Evolutionary conservation across 2,113 vertebrate species (phyloP), one percentile per base, ranked within the genome.

Genomic region (Thryonomys swinderianus): DNA sequence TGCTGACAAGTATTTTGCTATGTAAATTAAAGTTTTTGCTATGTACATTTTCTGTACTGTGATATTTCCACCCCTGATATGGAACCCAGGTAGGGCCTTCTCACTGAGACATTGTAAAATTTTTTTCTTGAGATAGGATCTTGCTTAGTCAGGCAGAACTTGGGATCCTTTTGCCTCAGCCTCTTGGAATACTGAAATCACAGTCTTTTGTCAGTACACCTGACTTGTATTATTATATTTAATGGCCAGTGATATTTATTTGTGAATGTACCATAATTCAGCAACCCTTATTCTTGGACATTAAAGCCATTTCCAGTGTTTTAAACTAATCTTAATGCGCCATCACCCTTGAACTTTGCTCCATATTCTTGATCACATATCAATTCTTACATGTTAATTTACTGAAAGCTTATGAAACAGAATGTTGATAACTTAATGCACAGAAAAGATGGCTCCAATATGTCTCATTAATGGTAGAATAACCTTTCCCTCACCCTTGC

Each of bases 291-390:
- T 57, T 73, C 7, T 84, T 95, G 51, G 37, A 32, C 51, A 51
- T 55, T 40, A 87, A 69, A 17, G 55, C 59, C 73, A 8, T 61
- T 95, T 73, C 34, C 23, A 34, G 14, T 84, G 1, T 48, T 81
- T 57, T 40, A 37, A 57, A 69, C 25, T 81, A 64, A 48, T 93
- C 4, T 90, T 94, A 90, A 67, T 79, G 27, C 0, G 59, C 21
- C 10, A 32, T 67, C 13, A 57, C 25, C 53, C 23, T 71, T 92
- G 78, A 57, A 27, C 23, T 84, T 67, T 90, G 27, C 2, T 93
- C 20, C 12, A 59, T 81, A 48, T 73, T 85, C 69, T 17, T 69
- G 78, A 93, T 86, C 89, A 34, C 85, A 30, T 88, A 78, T 91
- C 83, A 25, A 32, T 96, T 81, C 6, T 13, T 82, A 34, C 34